Base-by-base conservation (phyloP, 2,113 vertebrate genomes). In the Brienomyrus brachyistius region DNA sequence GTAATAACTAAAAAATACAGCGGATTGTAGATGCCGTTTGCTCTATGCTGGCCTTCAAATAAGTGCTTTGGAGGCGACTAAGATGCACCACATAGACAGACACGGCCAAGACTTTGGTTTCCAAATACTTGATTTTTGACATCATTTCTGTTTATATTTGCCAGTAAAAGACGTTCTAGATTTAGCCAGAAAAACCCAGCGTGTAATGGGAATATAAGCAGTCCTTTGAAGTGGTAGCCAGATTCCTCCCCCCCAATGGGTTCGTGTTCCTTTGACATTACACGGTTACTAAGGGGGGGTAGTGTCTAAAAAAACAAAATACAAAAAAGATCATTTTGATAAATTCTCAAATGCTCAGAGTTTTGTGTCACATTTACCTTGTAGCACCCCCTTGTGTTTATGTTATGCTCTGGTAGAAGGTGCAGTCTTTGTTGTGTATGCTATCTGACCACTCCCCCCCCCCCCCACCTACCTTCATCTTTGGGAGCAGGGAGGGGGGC, bases 321-420 rank as follows among this genome's bases (percentile, higher is more conserved):
- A 82, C 19, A 17, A 82, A 19, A 82, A 43, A 19, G 15, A 17
- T 7, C 27, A 82, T 43, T n/a, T 86, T 86, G 50, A 45, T 31
- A 17, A 31, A 45, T 47, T 21, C 17, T 31, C 4, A 52, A 27
- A 56, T 45, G 8, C n/a, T n/a, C n/a, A 87, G 4, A 21, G 17
- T 15, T 19, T 43, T 59, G 21, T 87, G 35, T 88, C 35, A 4
- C 31, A 21, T 87, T 88, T 91, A 94, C 94, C 91, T 94, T 70
- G 91, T 93, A 95, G 94, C 93, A 90, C 94, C 94, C 94, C 91
- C 94, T 95, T 93, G 93, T 88, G 94, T 93, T 92, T 31, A 40
- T 10, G 50, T n/a, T 15, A 77, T 48, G 62, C 62, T 27, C 23
- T 66, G 19, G 35, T 77, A 77, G 70, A n/a, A n/a, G 66, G 66